Conservation (phyloP, 2,797 vertebrate species). For the Spheniscus humboldti region DNA sequence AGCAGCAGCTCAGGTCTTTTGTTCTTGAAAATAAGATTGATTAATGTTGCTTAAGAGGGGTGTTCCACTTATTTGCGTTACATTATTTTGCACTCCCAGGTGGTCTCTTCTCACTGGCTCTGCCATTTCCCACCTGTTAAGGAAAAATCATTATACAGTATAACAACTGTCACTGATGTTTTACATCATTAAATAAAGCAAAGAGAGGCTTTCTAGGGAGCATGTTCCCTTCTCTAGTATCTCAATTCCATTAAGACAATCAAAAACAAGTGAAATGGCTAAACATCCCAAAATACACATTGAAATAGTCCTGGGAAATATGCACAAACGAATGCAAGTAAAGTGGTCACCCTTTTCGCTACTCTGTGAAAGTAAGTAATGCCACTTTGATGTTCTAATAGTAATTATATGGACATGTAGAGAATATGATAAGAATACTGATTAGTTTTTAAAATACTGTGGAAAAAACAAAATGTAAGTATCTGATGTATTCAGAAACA, state of each 20-base stretch:
- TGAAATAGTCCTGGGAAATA: neutral
- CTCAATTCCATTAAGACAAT: neutral
- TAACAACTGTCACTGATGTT: neutral
- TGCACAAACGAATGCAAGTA: neutral
- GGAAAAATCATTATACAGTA: neutral
- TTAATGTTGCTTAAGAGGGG: neutral
- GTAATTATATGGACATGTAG: neutral
- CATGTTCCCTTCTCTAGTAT: neutral
- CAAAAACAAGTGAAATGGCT: neutral
- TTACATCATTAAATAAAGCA: neutral
- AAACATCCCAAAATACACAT: neutral
- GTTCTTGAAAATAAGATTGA: slow-evolving; percentile 14
- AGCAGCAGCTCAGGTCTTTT: slow-evolving; percentile 11
- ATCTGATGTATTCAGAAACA: neutral
- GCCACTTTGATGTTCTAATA: neutral
- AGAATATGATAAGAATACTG: neutral
- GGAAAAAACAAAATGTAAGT: accelerated
- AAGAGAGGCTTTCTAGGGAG: neutral
- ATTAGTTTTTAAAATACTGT: neutral
- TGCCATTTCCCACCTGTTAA: neutral
- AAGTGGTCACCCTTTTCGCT: neutral
- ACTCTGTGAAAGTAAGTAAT: neutral
- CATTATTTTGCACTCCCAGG: neutral
- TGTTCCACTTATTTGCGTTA: neutral
- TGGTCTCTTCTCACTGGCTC: neutral